A percentile compares a stretch with the other conserved stretches of the same genome.
phyloP scores from a whole-genome alignment of 2,113 vertebrate species.

The Carassius auratus region DNA sequence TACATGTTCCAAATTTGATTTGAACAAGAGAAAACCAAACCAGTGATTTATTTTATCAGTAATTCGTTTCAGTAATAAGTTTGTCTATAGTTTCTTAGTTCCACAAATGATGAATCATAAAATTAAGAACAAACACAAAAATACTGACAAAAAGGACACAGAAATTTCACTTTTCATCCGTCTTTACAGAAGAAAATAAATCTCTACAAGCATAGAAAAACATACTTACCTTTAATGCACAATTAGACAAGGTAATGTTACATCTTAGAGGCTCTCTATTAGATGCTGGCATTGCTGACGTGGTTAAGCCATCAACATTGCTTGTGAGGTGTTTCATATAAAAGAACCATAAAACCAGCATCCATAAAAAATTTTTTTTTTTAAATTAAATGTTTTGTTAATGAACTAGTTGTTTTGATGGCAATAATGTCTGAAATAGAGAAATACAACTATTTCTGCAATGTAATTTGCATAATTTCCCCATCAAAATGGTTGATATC shows the following conservation, averaged over 20 bases:
- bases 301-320: conserved; percentile 13
- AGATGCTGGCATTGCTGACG: conserved; percentile 38
- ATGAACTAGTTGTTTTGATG: neutral
- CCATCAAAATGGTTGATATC: neutral
- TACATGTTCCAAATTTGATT: conserved; percentile 7
- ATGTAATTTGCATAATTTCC: neutral
- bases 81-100: neutral
- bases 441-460: neutral
- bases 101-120: neutral
- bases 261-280: conserved; percentile 8
- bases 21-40: neutral
- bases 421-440: neutral
- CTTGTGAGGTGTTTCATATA: neutral
- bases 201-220: conserved; percentile 56
- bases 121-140: neutral
- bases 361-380: neutral
- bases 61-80: neutral
- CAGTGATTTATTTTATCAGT: neutral
- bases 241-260: conserved; percentile 48
- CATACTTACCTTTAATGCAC: conserved; percentile 80
- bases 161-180: conserved; percentile 39
- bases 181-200: conserved; percentile 57
- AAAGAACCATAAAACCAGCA: conserved; percentile 25
- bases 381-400: neutral
- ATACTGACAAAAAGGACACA: conserved; percentile 20